phyloP scores from a whole-genome alignment of 2,888 invertebrate genomes.

The Drosophila robusta region DNA sequence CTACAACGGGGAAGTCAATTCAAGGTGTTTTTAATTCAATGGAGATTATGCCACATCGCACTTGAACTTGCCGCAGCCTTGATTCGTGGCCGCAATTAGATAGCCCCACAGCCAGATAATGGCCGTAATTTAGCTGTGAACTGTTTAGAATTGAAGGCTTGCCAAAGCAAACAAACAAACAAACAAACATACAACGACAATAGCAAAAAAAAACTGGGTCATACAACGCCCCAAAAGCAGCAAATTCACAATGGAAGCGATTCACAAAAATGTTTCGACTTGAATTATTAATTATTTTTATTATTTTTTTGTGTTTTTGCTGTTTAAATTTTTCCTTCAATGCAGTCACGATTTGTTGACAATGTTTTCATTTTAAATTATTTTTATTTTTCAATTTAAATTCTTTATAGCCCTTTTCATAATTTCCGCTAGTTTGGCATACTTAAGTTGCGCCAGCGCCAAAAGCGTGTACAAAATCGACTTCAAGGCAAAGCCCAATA shows the following conservation, averaged over 20 bases:
- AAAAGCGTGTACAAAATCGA: slow-evolving; percentile 7
- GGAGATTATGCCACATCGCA: slow-evolving; percentile 21
- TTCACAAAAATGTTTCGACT: slow-evolving; percentile 8
- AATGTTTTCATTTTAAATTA: slow-evolving; percentile 24
- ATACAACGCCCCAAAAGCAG: slow-evolving; percentile 48
- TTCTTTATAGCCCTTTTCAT: slow-evolving; percentile 51
- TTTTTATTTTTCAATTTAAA: slow-evolving; percentile 23
- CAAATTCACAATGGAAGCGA: not conserved
- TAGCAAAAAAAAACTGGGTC: slow-evolving; percentile 54
- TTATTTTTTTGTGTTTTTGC: not conserved
- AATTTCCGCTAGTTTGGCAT: slow-evolving; percentile 32
- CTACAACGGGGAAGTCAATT: slow-evolving; percentile 13
- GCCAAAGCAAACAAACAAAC: slow-evolving; percentile 19
- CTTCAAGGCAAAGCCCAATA: slow-evolving; percentile 34
- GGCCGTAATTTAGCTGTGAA: slow-evolving; percentile 46
- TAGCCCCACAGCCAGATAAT: slow-evolving; percentile 14
- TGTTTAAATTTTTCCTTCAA: slow-evolving; percentile 35
- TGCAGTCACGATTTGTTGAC: slow-evolving; percentile 68
- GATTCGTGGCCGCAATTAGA: slow-evolving; percentile 34
- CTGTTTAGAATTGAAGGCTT: slow-evolving; percentile 39
- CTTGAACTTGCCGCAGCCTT: slow-evolving; percentile 54
- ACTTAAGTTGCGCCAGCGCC: slow-evolving; percentile 14
- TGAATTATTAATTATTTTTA: slow-evolving; percentile 27
- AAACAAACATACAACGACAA: slow-evolving; percentile 5
- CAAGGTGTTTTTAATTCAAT: slow-evolving; percentile 38